Percentiles rank a stretch among this genome's conserved stretches.
Evolutionary conservation across 2,113 vertebrate genomes (phyloP).

Genomic region (Brachyhypopomus gauderio): DNA sequence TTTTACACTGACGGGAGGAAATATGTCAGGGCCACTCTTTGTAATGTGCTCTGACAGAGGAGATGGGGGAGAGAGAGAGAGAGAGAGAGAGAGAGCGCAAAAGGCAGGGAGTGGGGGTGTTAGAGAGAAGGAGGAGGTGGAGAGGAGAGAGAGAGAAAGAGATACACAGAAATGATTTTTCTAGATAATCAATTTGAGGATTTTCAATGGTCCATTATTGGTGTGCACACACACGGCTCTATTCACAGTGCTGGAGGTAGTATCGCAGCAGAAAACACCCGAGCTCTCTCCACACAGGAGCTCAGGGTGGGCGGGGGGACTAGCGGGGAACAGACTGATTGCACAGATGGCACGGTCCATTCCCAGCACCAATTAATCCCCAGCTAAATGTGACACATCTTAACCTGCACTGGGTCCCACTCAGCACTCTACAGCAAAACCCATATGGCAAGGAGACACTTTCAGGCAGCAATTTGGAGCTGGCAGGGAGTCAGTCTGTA

Average conservation of each 20-base stretch:
- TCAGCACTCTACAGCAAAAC: constrained; percentile 83
- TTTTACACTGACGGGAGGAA: constrained; percentile 46
- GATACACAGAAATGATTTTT: constrained; percentile 53
- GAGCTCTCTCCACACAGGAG: constrained; percentile 31
- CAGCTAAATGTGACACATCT: constrained; percentile 89
- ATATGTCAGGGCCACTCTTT: constrained; percentile 45
- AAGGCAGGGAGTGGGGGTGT: constrained; percentile 18
- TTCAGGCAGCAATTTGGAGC: constrained; percentile 80
- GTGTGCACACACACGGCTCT: constrained; percentile 44
- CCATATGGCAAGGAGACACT: constrained; percentile 87
- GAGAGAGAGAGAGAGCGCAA: constrained; percentile 31
- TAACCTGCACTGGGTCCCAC: constrained; percentile 86
- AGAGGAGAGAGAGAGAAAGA: constrained; percentile 11
- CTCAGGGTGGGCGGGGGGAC: constrained; percentile 36
- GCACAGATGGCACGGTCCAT: constrained; percentile 73
- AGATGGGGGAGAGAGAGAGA: constrained; percentile 14
- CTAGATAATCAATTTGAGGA: constrained; percentile 54
- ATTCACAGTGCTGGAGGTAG: constrained; percentile 41
- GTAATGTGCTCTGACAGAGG: constrained; percentile 41
- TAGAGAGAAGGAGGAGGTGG: constrained; percentile 9
- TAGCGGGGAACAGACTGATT: constrained; percentile 59
- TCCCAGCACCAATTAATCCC: constrained; percentile 89
- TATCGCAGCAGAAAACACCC: constrained; percentile 17
- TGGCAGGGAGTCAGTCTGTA: constrained; percentile 80
- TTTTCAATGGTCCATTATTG: constrained; percentile 51